Conservation (phyloP, 2,888 invertebrate genomes). For the Dasysyrphus tricinctus region DNA sequence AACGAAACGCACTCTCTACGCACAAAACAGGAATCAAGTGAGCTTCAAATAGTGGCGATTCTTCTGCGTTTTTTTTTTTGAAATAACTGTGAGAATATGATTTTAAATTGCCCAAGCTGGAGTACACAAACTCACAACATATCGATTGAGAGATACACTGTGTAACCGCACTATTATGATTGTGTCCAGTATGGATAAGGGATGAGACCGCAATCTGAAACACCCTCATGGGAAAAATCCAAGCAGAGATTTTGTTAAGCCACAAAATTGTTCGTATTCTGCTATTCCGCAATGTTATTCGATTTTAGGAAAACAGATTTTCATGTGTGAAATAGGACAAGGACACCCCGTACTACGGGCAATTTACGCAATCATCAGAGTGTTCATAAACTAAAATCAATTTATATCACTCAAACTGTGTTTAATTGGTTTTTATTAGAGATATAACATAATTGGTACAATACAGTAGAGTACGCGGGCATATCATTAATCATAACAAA, state of each 20-base stretch:
- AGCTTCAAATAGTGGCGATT: slow-evolving; percentile 66
- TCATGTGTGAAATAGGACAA: slow-evolving; percentile 10
- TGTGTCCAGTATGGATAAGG: slow-evolving; percentile 16
- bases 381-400: slow-evolving; percentile 53
- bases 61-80: slow-evolving; percentile 22
- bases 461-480: slow-evolving; percentile 36
- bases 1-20: slow-evolving; percentile 49
- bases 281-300: slow-evolving; percentile 46
- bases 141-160: slow-evolving; percentile 28
- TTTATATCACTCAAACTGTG: slow-evolving; percentile 66
- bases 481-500: slow-evolving; percentile 61
- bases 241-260: slow-evolving; percentile 51
- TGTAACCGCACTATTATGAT: slow-evolving; percentile 44
- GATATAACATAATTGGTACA: slow-evolving; percentile 9
- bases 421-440: slow-evolving; percentile 67
- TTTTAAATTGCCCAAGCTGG: slow-evolving; percentile 54
- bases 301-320: slow-evolving; percentile 28
- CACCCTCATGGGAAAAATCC: slow-evolving; percentile 73
- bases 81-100: slow-evolving; percentile 54
- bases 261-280: slow-evolving; percentile 71
- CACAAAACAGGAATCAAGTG: slow-evolving; percentile 68
- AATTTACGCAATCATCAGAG: slow-evolving; percentile 43
- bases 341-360: slow-evolving; percentile 40
- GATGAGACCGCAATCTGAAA: slow-evolving; percentile 29
- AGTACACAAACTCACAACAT: background rate